Evolutionary conservation across 2,797 vertebrate genomes (phyloP).

Genomic region (Oreonectes daqikongensis): DNA sequence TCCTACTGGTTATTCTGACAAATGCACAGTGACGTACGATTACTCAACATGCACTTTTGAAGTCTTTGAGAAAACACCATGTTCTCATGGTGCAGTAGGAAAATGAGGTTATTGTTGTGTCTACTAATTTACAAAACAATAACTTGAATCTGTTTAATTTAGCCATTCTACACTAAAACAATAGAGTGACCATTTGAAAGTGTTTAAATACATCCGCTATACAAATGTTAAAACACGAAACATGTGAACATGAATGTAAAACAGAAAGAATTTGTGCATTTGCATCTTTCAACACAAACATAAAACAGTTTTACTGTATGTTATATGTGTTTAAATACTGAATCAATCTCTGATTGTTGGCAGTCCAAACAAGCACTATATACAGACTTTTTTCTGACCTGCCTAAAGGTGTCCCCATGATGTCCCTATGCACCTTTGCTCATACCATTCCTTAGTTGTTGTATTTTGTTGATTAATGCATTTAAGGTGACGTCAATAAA

Average conservation of each 20-base stretch:
- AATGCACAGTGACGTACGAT: constrained; percentile 20
- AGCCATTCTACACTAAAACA: too few relatives aligned
- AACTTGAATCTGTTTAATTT: too few relatives aligned
- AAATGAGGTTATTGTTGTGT: not conserved
- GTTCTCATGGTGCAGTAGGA: not conserved
- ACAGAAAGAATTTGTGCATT: too few relatives aligned
- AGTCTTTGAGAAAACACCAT: constrained; percentile 14
- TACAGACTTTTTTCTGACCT: not conserved
- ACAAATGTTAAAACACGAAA: too few relatives aligned
- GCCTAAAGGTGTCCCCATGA: too few relatives aligned
- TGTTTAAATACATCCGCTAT: too few relatives aligned
- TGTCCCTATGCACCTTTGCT: too few relatives aligned
- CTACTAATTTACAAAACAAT: not conserved
- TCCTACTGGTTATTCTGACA: not conserved
- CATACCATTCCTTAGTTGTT: not conserved
- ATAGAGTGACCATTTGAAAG: too few relatives aligned
- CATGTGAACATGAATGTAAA: too few relatives aligned
- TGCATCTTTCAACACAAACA: too few relatives aligned
- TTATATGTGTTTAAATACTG: not conserved
- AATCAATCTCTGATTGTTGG: constrained; percentile 3
- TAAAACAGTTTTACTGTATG: not conserved
- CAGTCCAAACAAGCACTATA: not conserved
- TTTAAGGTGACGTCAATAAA: not conserved
- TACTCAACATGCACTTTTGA: constrained; percentile 22
- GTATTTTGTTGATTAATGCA: not conserved